Base-by-base conservation (phyloP, 2,888 invertebrate species). In the Holacanthella duospinosa region DNA sequence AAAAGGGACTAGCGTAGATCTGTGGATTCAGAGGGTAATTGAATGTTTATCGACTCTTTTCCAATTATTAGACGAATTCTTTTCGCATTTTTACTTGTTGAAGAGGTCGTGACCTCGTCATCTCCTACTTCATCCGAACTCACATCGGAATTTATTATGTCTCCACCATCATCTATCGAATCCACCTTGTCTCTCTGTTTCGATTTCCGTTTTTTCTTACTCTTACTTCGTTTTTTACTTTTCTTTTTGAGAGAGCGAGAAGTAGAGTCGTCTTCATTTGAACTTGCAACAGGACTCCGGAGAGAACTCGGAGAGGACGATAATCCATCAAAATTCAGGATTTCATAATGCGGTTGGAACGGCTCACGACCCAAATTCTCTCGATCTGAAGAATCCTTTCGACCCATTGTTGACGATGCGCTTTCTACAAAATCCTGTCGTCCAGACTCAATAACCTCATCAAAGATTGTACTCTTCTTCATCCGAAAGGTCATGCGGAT, bases 41-140 rank as follows among this genome's bases (percentile, higher is more conserved):
- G n/a, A n/a, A n/a, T n/a, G n/a, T n/a, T n/a, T n/a, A n/a, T n/a
- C n/a, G 88, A 87, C 78, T 92, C 92, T 77, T 90, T 89, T 73
- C 92, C 91, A 75, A 92, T 87, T 75, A 89, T 90, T 75, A 93
- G 81, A 75, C 89, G 84, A 77, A 93, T 81, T 75, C 92, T 84
- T 79, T 92, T 93, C 1, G 68, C 58, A 16, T 66, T 66, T 21
- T 59, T 56, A 43, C 58, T 60, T 1, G 29, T 44, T 19, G 48
- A 44, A 59, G 28, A 29, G 6, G 57, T 54, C 21, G 59, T 26
- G n/a, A n/a, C n/a, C n/a, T n/a, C n/a, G n/a, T n/a, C n/a, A n/a
- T n/a, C n/a, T n/a, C 53, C 27, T 16, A 26, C 48, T 1, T 28
- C 36, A 44, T 3, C 44, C 27, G 29, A 12, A 29, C 36, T 43